A percentile compares a stretch with the other conserved stretches of the same genome.
Evolutionary conservation across 2,113 vertebrate species (phyloP).

Genomic region (Accipiter cooperii): DNA sequence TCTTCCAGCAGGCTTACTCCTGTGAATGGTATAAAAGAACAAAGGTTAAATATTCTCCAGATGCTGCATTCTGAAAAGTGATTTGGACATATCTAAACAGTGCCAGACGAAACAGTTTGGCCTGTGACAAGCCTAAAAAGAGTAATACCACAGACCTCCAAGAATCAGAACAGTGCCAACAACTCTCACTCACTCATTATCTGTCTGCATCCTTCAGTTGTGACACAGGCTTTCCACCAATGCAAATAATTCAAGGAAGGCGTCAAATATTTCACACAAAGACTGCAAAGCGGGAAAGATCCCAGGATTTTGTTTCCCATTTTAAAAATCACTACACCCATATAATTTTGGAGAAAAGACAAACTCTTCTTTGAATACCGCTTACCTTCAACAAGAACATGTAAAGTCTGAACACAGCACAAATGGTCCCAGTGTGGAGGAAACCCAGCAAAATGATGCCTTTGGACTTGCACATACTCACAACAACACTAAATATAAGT

Average conservation of each 20-base stretch:
- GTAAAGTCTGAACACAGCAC: not conserved
- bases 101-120: not conserved
- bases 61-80: not conserved
- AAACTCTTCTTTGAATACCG: not conserved
- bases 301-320: not conserved
- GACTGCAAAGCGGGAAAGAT: not conserved
- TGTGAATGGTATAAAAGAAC: not conserved
- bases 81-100: not conserved
- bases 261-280: not conserved
- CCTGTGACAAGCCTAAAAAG: not conserved
- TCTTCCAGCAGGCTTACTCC: not conserved
- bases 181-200: not conserved
- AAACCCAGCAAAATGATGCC: not conserved
- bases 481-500: not conserved
- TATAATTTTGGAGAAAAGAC: not conserved
- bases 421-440: not conserved
- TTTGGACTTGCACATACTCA: not conserved
- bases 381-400: not conserved
- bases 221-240: not conserved
- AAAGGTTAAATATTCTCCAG: not conserved
- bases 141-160: not conserved
- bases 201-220: not conserved
- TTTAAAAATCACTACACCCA: not conserved
- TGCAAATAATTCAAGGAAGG: not conserved
- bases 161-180: not conserved